Evolutionary conservation across 37 sponge, comb jelly and placozoan genomes (phyloP).

Genomic region (Ephydatia muelleri): DNA sequence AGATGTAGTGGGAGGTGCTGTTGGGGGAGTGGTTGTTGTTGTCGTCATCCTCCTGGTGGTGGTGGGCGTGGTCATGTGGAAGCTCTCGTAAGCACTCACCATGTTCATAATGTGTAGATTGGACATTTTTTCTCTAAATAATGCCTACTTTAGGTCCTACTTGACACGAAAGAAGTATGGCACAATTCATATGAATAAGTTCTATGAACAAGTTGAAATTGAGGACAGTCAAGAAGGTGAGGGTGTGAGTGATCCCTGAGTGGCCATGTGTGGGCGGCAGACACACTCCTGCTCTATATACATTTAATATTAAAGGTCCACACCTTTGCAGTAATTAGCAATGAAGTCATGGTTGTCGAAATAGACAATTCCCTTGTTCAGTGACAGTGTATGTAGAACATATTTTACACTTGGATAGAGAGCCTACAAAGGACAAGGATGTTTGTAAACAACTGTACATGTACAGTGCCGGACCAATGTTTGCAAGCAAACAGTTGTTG

Average conservation of each 20-base stretch:
- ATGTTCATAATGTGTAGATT: no score
- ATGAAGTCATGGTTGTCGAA: no score
- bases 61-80: background rate
- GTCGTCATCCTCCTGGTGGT: background rate
- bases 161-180: background rate
- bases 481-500: no score
- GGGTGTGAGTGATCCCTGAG: no score
- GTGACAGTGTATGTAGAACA: no score
- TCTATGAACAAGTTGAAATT: background rate
- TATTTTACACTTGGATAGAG: no score
- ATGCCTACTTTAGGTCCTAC: background rate
- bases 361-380: no score
- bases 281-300: background rate
- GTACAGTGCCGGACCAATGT: no score
- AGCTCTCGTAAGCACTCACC: background rate
- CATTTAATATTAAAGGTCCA: background rate
- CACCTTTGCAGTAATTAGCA: no score
- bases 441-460: no score
- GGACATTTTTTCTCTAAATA: background rate
- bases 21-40: background rate
- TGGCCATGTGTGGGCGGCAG: background rate
- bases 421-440: no score
- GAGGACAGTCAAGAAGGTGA: background rate
- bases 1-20: background rate
- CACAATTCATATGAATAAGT: background rate